These are phyloP conservation scores for Drosophila sordidula DNA, from an alignment of 2,888 invertebrate species.

Conservation along the genomic window DNA sequence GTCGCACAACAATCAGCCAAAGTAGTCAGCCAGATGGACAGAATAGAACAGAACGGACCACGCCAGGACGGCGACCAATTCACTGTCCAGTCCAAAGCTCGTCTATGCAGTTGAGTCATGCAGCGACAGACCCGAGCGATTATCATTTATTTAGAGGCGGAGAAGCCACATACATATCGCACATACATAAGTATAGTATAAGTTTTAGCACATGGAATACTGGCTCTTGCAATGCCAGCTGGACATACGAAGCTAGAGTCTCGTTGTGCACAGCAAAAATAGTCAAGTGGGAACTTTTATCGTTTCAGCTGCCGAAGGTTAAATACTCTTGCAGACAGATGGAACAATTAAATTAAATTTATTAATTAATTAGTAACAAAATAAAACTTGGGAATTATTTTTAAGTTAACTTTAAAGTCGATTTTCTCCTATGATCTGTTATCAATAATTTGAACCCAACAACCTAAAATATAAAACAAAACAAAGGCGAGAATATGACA, in stretches of 20 bases:
- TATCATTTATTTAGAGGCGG: constrained; percentile 67
- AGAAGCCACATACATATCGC: constrained; percentile 14
- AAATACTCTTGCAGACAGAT: not conserved
- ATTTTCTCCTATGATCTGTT: too few relatives aligned
- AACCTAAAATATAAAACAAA: too few relatives aligned
- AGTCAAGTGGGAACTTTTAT: not conserved
- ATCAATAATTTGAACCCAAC: too few relatives aligned
- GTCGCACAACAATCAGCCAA: constrained; percentile 59
- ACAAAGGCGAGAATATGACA: too few relatives aligned
- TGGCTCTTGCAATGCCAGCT: constrained; percentile 15
- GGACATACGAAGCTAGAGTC: constrained; percentile 12
- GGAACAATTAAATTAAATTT: too few relatives aligned
- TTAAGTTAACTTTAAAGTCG: too few relatives aligned
- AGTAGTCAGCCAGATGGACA: constrained; percentile 53
- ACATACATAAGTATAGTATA: constrained; percentile 3
- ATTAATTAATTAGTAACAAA: too few relatives aligned
- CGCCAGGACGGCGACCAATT: not conserved
- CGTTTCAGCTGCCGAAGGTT: too few relatives aligned
- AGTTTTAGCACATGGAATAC: constrained; percentile 4
- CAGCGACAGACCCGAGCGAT: constrained; percentile 47
- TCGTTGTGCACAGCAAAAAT: not conserved
- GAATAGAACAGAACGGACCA: constrained; percentile 8
- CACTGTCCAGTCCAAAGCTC: constrained; percentile 15
- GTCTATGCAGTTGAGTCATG: constrained; percentile 59
- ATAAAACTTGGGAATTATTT: too few relatives aligned